Evolutionary conservation across 2,888 invertebrate genomes (phyloP).

Genomic region (Cosmia pyralina): DNA sequence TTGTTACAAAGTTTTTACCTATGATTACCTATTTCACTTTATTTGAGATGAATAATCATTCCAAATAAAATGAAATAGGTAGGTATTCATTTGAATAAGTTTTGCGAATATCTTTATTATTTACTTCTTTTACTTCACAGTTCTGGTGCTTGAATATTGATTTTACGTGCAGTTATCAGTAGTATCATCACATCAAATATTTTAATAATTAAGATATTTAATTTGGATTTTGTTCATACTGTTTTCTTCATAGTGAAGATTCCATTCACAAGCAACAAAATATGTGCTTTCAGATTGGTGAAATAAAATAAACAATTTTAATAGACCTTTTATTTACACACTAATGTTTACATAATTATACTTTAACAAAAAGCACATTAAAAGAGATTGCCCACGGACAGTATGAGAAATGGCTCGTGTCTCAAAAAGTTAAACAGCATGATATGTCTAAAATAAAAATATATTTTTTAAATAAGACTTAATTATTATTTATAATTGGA

Average conservation of each 20-base stretch:
- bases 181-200: background rate
- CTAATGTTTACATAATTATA: slow-evolving; percentile 61
- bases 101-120: background rate
- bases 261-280: slow-evolving; percentile 19
- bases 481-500: no score
- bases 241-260: background rate
- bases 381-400: no score
- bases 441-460: no score
- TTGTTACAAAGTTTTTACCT: no score
- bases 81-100: slow-evolving; percentile 9
- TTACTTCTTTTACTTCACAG: no score
- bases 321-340: slow-evolving; percentile 65
- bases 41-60: no score
- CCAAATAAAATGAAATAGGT: background rate
- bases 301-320: slow-evolving; percentile 53
- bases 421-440: no score
- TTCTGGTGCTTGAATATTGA: background rate
- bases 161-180: background rate
- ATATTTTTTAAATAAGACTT: no score
- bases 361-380: slow-evolving; percentile 56
- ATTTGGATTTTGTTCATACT: slow-evolving; percentile 1
- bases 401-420: no score
- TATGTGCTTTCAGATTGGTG: background rate
- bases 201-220: background rate
- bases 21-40: no score